Evolutionary conservation across 2,797 vertebrate species (phyloP).

Genomic region (Carapus acus): DNA sequence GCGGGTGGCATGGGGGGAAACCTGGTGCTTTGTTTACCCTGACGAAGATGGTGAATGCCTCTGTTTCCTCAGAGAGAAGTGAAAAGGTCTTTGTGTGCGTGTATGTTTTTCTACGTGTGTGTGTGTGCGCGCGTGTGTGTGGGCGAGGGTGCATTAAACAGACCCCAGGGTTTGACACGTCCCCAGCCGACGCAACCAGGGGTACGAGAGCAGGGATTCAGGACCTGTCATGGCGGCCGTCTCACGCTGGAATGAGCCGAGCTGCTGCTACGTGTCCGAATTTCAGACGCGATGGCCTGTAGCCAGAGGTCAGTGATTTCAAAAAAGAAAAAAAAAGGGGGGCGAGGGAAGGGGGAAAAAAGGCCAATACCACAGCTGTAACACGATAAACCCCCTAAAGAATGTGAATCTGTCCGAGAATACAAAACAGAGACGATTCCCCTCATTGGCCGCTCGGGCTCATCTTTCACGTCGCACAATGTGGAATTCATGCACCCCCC

Average conservation of each 20-base stretch:
- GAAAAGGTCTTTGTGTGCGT: constrained; percentile 37
- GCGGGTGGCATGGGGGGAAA: constrained; percentile 16
- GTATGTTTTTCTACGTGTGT: constrained; percentile 12
- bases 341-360: no score
- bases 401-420: constrained; percentile 18
- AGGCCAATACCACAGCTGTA: constrained; percentile 30
- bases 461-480: constrained; percentile 24
- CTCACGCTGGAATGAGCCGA: constrained; percentile 32
- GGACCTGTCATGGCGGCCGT: constrained; percentile 34
- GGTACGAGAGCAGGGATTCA: constrained; percentile 20
- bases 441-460: constrained; percentile 10
- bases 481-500: constrained; percentile 29
- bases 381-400: constrained; percentile 32
- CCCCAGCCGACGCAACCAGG: constrained; percentile 30
- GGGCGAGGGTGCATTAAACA: constrained; percentile 46
- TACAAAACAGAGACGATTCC: constrained; percentile 17
- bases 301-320: constrained; percentile 45
- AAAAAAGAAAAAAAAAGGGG: no score
- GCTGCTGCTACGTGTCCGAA: constrained; percentile 29
- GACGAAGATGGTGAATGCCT: constrained; percentile 34
- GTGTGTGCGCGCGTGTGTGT: constrained; percentile 25
- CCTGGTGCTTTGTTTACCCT: constrained; percentile 26
- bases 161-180: constrained; percentile 39
- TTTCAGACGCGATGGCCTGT: constrained; percentile 18
- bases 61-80: constrained; percentile 26